Base-by-base conservation (phyloP, 2,888 invertebrate species). In the Ophraella communa region DNA sequence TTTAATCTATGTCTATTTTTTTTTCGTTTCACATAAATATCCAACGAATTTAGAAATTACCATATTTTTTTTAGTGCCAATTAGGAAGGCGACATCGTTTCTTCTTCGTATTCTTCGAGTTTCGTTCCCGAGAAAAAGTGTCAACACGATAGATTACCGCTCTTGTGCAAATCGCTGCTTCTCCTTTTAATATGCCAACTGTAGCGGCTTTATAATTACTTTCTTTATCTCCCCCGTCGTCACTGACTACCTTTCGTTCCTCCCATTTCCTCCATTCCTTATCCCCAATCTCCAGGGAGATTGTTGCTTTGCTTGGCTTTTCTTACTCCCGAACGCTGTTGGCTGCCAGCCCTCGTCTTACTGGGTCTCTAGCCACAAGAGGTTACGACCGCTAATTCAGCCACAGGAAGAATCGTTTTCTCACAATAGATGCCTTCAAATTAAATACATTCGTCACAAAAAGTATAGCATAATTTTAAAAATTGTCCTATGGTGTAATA, bases 151-250 rank as follows among this genome's bases (percentile, higher is more conserved):
- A 60, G 59, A 60, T 60, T 60, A 60, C 59, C 59, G 52, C 27
- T 60, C 44, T 39, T 42, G 27, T 27, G 52, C 59, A 60, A 60
- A 60, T 60, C 52, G 52, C 20, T 52, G 42, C 59, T 60, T 60
- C 59, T 52, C 51, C 52, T 60, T 60, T 60, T 60, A 60, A 60
- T 60, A 60, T 60, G 59, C 59, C 59, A 60, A 60, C 59, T 60
- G 59, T 60, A 60, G 59, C 59, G 59, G 59, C 59, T 60, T 60
- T 60, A 60, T 60, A 60, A 60, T 60, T 60, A 60, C 59, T 60
- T 60, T 60, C 59, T 60, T 60, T 60, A 60, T 60, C 59, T 60
- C 27, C 52, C 24, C 49, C 49, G 45, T 45, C 45, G 49, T 49
- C 24, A 14, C 49, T 14, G 17, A 23, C 49, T 49, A 5, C 49